phyloP scores from a whole-genome alignment of 2,797 vertebrate genomes.

The Leontopithecus rosalia region DNA sequence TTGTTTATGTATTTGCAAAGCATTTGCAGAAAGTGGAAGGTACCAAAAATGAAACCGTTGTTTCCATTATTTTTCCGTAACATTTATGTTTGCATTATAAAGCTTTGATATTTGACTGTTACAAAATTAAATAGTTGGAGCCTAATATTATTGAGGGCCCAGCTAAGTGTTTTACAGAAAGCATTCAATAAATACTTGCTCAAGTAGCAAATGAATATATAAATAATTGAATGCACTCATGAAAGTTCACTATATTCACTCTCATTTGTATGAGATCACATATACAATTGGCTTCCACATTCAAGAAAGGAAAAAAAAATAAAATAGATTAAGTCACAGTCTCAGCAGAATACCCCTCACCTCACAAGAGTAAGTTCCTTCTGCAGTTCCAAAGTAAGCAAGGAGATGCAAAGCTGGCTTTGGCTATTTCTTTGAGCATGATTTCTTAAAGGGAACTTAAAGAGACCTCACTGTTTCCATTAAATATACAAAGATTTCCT shows the following conservation, averaged over 20 bases:
- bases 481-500: slow-evolving; percentile 31
- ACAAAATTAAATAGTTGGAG: background rate
- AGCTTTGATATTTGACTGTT: background rate
- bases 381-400: background rate
- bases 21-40: background rate
- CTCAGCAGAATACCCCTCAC: background rate
- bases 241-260: background rate
- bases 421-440: background rate
- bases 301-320: background rate
- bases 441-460: slow-evolving; percentile 4
- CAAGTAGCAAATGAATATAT: slow-evolving; percentile 26
- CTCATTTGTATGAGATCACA: slow-evolving; percentile 24
- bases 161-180: slow-evolving; percentile 18
- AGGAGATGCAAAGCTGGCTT: background rate
- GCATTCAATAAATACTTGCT: background rate
- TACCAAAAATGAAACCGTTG: background rate
- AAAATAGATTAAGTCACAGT: background rate
- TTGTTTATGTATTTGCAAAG: background rate
- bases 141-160: background rate
- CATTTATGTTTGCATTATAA: background rate
- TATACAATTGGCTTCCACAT: background rate
- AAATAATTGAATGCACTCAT: background rate
- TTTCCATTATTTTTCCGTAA: background rate
- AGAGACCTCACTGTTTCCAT: background rate
- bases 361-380: background rate